Evolutionary conservation across 2,888 invertebrate genomes (phyloP).

Genomic region (Tachina lurida): DNA sequence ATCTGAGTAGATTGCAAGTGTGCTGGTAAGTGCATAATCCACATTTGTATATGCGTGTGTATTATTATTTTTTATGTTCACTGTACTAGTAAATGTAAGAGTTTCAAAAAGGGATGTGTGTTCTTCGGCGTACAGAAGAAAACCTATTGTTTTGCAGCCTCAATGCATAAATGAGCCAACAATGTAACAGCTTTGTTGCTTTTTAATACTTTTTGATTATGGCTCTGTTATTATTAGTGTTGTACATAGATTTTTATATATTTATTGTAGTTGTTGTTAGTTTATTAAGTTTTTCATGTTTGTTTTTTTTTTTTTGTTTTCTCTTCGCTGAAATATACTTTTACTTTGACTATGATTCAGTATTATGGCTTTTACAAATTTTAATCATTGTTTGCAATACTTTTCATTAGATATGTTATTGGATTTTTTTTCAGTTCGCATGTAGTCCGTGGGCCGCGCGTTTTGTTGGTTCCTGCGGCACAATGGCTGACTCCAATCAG

Average conservation of each 20-base stretch:
- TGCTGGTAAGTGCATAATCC: conserved; percentile 73
- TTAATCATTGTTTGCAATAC: conserved; percentile 34
- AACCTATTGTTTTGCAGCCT: conserved; percentile 26
- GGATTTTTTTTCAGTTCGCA: conserved; percentile 13
- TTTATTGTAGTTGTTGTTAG: conserved; percentile 21
- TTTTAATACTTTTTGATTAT: conserved; percentile 49
- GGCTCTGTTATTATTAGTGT: conserved; percentile 38
- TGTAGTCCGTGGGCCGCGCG: conserved; percentile 8
- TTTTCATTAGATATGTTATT: conserved; percentile 43
- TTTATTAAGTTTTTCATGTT: background rate
- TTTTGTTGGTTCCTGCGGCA: conserved; percentile 16
- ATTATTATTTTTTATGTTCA: conserved; percentile 56
- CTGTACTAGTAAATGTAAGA: conserved; percentile 15
- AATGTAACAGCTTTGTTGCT: conserved; percentile 35
- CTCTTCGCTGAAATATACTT: conserved; percentile 26
- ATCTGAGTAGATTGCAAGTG: conserved; percentile 38
- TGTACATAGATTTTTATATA: background rate
- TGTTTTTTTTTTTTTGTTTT: background rate
- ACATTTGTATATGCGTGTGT: conserved; percentile 73
- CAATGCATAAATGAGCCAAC: conserved; percentile 31
- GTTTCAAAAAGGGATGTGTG: conserved; percentile 16
- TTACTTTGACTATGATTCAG: conserved; percentile 32
- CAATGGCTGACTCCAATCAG: conserved; percentile 33
- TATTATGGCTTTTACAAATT: conserved; percentile 41
- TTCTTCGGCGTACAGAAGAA: conserved; percentile 4